Conservation (phyloP, 2,888 invertebrate genomes). For the Sisyra terminalis region DNA sequence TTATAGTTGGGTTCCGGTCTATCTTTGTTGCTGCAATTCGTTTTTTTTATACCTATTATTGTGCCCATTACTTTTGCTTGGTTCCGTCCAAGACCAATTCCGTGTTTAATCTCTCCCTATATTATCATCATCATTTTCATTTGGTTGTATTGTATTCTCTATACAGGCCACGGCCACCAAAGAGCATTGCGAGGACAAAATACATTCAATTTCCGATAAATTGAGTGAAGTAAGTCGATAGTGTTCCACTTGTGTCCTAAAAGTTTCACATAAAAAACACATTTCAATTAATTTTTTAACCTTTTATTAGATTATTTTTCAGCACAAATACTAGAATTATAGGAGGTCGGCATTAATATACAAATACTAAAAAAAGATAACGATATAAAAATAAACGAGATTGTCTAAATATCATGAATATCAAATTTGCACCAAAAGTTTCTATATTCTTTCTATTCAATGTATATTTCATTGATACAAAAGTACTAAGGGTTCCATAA, state of each 20-base stretch:
- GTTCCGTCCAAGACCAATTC: no score
- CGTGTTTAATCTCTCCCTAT: no score
- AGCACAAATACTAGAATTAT: neutral
- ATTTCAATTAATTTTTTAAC: neutral
- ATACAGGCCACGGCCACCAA: constrained; percentile 51
- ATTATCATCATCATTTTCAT: constrained; percentile 3
- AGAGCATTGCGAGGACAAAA: constrained; percentile 57
- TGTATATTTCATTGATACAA: no score
- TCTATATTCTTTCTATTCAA: no score
- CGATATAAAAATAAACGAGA: no score
- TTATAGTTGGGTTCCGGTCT: constrained; percentile 4
- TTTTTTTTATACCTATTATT: constrained; percentile 7
- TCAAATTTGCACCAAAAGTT: no score
- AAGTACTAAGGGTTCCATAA: no score
- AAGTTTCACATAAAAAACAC: neutral
- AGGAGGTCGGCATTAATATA: neutral
- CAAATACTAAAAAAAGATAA: no score
- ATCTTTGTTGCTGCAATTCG: constrained; percentile 2
- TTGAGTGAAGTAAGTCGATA: constrained; percentile 59
- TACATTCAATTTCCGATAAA: constrained; percentile 54
- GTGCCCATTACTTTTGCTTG: constrained; percentile 4
- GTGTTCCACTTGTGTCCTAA: no score
- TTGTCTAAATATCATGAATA: no score
- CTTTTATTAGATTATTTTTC: neutral
- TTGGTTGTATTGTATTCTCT: constrained; percentile 11